Conservation (phyloP, 2,888 invertebrate genomes). For the Nymphalis urticae region DNA sequence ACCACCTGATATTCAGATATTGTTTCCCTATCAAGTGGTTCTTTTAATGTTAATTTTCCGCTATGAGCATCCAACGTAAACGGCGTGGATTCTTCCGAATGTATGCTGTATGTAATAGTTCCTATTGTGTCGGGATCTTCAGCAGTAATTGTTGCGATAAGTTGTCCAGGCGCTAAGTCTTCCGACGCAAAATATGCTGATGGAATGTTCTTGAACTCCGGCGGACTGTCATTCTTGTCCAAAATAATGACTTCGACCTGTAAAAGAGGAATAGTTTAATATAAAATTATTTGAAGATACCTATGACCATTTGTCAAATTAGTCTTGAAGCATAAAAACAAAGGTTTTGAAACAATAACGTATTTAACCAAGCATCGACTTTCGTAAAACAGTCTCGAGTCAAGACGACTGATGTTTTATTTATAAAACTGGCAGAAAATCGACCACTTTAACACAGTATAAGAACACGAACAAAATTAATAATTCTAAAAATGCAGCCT, state of each 20-base stretch:
- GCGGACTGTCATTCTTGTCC: conserved; percentile 98
- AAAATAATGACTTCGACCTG: conserved; percentile 92
- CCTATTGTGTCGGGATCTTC: conserved; percentile 93
- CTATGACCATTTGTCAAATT: conserved; percentile 22
- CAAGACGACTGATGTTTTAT: conserved; percentile 68
- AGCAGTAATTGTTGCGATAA: conserved; percentile 88
- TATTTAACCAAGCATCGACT: conserved; percentile 59
- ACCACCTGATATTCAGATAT: conserved; percentile 89
- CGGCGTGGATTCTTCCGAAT: conserved; percentile 84
- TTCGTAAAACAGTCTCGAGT: conserved; percentile 58
- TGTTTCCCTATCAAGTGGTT: conserved; percentile 91
- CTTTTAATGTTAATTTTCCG: conserved; percentile 88
- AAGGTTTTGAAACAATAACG: conserved; percentile 53
- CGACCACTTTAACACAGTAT: conserved; percentile 70
- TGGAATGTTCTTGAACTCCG: conserved; percentile 89
- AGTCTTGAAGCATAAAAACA: conserved; percentile 17
- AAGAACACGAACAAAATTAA: conserved; percentile 76
- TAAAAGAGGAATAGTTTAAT: conserved; percentile 56
- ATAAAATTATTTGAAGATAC: not conserved
- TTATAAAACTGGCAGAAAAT: conserved; percentile 72
- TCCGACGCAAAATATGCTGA: conserved; percentile 90
- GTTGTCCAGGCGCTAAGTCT: conserved; percentile 90
- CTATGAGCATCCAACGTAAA: conserved; percentile 87
- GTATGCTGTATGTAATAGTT: conserved; percentile 87
- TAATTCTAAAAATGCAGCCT: conserved; percentile 78